A percentile compares a stretch with the other conserved stretches of the same genome.
phyloP scores from a whole-genome alignment of 2,888 invertebrate genomes.

The Autographa pulchrina region DNA sequence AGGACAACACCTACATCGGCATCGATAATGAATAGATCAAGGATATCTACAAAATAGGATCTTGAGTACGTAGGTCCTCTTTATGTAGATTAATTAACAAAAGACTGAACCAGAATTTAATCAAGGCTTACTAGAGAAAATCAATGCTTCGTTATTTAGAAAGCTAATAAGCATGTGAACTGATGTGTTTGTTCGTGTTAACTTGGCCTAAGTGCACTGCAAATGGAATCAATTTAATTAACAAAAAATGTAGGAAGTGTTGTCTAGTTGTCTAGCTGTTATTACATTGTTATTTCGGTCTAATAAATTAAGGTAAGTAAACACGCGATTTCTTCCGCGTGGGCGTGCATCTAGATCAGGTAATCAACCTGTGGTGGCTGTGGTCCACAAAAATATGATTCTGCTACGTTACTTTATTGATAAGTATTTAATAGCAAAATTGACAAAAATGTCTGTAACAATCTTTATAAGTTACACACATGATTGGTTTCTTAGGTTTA shows the following conservation, averaged over 20 bases:
- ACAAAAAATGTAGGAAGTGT: conserved; percentile 20
- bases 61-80: neutral
- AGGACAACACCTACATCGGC: too few species aligned
- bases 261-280: neutral
- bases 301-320: conserved; percentile 22
- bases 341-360: conserved; percentile 6
- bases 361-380: neutral
- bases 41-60: too few species aligned
- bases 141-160: neutral
- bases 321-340: conserved; percentile 36
- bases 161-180: neutral
- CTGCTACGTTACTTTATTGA: neutral
- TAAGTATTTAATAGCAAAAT: too few species aligned
- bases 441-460: too few species aligned
- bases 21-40: too few species aligned
- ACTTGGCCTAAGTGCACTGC: conserved; percentile 20
- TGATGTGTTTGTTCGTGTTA: conserved; percentile 1
- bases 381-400: neutral
- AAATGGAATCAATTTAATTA: conserved; percentile 35
- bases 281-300: conserved; percentile 17
- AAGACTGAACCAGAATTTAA: neutral
- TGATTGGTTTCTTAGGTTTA: too few species aligned
- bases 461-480: too few species aligned
- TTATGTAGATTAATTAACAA: neutral
- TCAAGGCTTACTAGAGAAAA: neutral